Base-by-base conservation (phyloP, 2,797 vertebrate species). In the Huso huso region DNA sequence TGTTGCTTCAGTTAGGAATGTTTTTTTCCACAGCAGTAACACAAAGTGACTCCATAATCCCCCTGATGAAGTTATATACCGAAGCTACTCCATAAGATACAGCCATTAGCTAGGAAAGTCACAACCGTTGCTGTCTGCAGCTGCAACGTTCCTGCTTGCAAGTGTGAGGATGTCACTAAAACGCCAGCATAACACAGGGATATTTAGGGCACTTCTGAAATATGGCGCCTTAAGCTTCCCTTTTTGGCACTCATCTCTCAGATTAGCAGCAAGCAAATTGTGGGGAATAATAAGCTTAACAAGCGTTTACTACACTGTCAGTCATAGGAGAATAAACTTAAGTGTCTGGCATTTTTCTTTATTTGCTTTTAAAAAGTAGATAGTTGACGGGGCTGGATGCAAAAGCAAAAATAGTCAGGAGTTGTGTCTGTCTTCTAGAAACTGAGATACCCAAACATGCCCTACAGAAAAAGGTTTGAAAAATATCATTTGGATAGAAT, bases 291-390 rank as follows among this genome's bases (percentile, higher is more conserved):
- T 58, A 58, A 4, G 55, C 6, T 58, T 58, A 58, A 58, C 6
- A 58, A 58, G 55, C 6, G 6, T 3, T 11, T n/a, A n/a, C 12
- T 58, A 58, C 55, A 11, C 10, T n/a, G 55, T 11, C 55, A 58
- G 55, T 58, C 55, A 58, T 13, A n/a, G 55, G 55, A 58, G 12
- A 58, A 58, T 58, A 58, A 58, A 58, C 55, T 7, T n/a, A 58
- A 58, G 15, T 58, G n/a, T 58, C 15, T 58, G 6, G 12, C 55
- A 58, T 58, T 58, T n/a, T 11, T n/a, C 12, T 11, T 13, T 6
- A 6, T 58, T n/a, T 58, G 10, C 55, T n/a, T 58, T 13, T 7
- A 58, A 58, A 58, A 58, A 10, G 2, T n/a, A 5, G 37, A 37
- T 6, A n/a, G 55, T 58, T 11, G 3, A n/a, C 12, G 1, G 55